These are phyloP conservation scores for Mylabris phalerata DNA, from an alignment of 1,140 invertebrate genomes.

Conservation along the genomic window DNA sequence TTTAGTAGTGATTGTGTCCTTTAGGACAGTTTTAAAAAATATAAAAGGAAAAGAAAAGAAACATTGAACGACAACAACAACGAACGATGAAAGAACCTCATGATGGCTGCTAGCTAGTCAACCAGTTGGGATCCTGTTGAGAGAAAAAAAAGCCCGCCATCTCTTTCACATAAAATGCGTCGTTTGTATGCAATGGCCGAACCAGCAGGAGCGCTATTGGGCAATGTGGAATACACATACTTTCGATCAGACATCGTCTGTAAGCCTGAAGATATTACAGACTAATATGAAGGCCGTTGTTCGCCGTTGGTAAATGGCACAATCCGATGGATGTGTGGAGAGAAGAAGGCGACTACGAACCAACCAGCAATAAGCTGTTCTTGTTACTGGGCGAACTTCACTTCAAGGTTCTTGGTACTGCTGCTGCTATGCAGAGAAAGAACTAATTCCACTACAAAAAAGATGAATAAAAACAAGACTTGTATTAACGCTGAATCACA, in stretches of 20 bases:
- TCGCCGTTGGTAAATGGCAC: slow-evolving; percentile 3
- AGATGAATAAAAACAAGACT: too few relatives aligned
- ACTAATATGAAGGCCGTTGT: slow-evolving; percentile 18
- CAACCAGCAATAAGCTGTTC: neutral
- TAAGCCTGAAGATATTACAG: slow-evolving; percentile 19
- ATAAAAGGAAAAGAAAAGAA: too few relatives aligned
- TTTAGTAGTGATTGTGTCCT: too few relatives aligned
- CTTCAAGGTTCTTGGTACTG: slow-evolving; percentile 2
- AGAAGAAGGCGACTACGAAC: neutral
- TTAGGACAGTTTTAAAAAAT: too few relatives aligned
- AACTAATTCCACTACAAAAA: too few relatives aligned
- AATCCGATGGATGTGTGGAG: neutral
- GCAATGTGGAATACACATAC: slow-evolving; percentile 19
- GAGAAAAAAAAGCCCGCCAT: neutral
- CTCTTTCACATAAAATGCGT: slow-evolving; percentile 20
- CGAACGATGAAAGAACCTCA: too few relatives aligned
- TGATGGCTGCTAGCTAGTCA: too few relatives aligned
- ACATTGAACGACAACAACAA: too few relatives aligned
- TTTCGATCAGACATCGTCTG: slow-evolving; percentile 26
- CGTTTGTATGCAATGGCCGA: slow-evolving; percentile 26
- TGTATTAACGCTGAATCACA: too few relatives aligned
- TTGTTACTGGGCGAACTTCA: slow-evolving; percentile 4
- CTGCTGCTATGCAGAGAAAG: too few relatives aligned
- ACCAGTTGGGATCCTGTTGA: too few relatives aligned
- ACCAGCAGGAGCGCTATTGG: slow-evolving; percentile 22